phyloP scores from a whole-genome alignment of 2,888 invertebrate species.

The Fragum sueziense region DNA sequence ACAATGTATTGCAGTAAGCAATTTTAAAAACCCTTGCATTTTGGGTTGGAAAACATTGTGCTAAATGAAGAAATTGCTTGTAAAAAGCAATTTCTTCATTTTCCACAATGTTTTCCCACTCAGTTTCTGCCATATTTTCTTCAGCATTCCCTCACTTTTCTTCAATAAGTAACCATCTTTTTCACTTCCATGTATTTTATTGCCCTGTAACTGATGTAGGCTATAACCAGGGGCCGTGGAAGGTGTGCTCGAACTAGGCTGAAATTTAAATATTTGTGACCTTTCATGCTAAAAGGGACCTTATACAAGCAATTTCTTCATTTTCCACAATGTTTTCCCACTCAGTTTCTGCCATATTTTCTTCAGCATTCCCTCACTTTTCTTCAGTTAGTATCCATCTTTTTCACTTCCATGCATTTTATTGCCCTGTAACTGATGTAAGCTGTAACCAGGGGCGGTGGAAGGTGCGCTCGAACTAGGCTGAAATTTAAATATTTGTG shows the following conservation, averaged over 20 bases:
- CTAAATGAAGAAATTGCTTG: no score
- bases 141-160: constrained; percentile 91
- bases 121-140: constrained; percentile 84
- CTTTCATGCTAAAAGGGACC: no score
- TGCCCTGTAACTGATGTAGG: constrained; percentile 96
- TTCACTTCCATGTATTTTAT: constrained; percentile 94
- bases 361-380: constrained; percentile 89
- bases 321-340: no score
- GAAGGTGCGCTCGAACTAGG: constrained; percentile 29
- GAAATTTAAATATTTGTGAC: no score
- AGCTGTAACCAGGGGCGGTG: constrained; percentile 88
- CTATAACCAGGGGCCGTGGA: constrained; percentile 88
- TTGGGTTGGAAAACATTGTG: no score
- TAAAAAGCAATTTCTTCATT: no score
- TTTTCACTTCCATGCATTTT: constrained; percentile 92
- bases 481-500: no score
- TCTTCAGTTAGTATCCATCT: constrained; percentile 94
- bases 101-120: constrained; percentile 93
- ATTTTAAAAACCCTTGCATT: no score
- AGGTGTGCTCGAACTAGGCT: constrained; percentile 22
- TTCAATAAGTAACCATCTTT: constrained; percentile 92
- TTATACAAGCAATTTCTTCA: no score
- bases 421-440: constrained; percentile 97
- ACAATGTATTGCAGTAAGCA: no score
- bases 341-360: constrained; percentile 85